These are phyloP conservation scores for Neodiprion virginianus DNA, from an alignment of 1,140 invertebrate genomes.

Conservation along the genomic window DNA sequence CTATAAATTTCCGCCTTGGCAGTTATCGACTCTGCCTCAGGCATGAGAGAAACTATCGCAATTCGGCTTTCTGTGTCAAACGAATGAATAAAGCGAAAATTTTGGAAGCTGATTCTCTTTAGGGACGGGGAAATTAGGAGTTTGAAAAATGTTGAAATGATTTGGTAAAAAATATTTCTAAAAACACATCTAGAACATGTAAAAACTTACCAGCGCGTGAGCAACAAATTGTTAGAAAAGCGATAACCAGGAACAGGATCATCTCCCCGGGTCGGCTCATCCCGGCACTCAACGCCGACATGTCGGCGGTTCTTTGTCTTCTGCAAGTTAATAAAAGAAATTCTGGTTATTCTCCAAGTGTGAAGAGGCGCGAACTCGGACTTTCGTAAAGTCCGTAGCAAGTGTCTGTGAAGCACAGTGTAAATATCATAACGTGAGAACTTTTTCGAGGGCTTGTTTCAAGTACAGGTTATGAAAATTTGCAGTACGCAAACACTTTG, in stretches of 20 bases:
- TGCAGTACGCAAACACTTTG: no score
- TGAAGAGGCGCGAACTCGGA: slow-evolving; percentile 17
- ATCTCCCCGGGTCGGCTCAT: slow-evolving; percentile 54
- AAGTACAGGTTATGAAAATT: no score
- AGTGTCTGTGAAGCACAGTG: background rate
- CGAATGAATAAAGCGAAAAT: no score
- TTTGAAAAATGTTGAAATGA: no score
- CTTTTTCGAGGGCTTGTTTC: no score
- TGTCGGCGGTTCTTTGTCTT: slow-evolving; percentile 53
- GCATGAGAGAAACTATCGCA: background rate
- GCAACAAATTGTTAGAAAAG: slow-evolving; percentile 46
- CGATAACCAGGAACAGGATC: slow-evolving; percentile 47
- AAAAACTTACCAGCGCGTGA: slow-evolving; percentile 52
- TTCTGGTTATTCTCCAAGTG: slow-evolving; percentile 10
- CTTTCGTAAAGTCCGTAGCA: background rate
- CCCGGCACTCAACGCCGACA: slow-evolving; percentile 58
- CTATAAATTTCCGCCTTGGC: no score
- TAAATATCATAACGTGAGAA: no score
- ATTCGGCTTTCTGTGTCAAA: background rate
- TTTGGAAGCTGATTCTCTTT: no score
- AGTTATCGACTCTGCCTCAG: background rate
- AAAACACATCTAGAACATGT: background rate
- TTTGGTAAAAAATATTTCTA: no score
- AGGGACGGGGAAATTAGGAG: no score
- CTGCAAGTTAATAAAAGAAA: slow-evolving; percentile 45